Base-by-base conservation (phyloP, 2,113 vertebrate genomes). In the Aphyosemion australe region DNA sequence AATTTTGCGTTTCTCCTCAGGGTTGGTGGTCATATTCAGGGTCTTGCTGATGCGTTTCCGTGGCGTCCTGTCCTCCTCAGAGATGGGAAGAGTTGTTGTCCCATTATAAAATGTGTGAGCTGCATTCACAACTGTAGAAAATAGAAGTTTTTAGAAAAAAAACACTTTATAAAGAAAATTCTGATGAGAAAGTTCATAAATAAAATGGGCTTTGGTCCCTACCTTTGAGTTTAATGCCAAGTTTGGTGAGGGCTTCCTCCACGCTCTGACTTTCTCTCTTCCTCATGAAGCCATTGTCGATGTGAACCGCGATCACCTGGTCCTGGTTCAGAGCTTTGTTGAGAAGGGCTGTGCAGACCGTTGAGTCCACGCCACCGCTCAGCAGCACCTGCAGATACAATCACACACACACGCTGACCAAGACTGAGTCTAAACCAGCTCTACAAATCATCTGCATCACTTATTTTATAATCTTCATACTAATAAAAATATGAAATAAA, bases 281-380 rank as follows among this genome's bases (percentile, higher is more conserved):
- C 80, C 97, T 94, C 97, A 99, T 99, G 80, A 99, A 99, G 54
- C 97, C 97, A 6, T 99, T 99, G 89, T 99, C 97, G 54, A 99
- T 99, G 86, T 99, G 97, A 53, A 99, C 96, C 4, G 97, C 96
- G 49, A 99, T 98, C 64, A 99, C 93, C 63, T 99, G 97, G 3
- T 99, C 97, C 85, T 92, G 92, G 81, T 91, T 95, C 54, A 99
- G 89, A 50, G 97, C 96, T 64, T 96, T 95, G 90, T 99, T 99
- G 79, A 99, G 89, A 59, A 99, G 93, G 18, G 97, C 97, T 18
- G 97, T 98, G 83, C 97, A 99, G 72, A 99, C 97, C 0, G 97
- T 99, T 1, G 97, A 99, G 88, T 99, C 97, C 39, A 99, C 97
- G 0, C 97, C 97, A 0, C 97, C 97, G 19, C 97, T 99, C 26